Percentiles rank a stretch among this genome's conserved stretches.
phyloP scores from a whole-genome alignment of 2,888 invertebrate species.

The Dryocosmus kuriphilus region DNA sequence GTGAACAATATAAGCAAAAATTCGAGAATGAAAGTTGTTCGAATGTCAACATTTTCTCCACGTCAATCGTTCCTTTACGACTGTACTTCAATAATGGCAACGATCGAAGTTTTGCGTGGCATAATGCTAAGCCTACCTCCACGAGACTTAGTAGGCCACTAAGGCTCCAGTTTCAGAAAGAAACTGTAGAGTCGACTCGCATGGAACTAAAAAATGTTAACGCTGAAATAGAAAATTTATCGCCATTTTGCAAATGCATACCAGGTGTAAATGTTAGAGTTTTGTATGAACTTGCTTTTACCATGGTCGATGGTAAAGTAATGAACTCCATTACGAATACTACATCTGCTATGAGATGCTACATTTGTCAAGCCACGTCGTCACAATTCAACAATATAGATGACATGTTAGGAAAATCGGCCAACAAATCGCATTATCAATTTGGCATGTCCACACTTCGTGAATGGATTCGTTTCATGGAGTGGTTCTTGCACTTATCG shows the following conservation, averaged over 20 bases:
- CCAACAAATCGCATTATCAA: too few relatives aligned
- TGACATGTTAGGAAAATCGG: too few relatives aligned
- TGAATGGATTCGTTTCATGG: constrained; percentile 9
- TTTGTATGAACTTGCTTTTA: too few relatives aligned
- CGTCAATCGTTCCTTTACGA: not conserved
- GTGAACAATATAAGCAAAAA: too few relatives aligned
- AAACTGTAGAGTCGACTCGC: not conserved
- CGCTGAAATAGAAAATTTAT: too few relatives aligned
- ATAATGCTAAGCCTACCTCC: constrained; percentile 6
- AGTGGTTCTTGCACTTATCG: not conserved
- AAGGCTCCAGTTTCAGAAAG: not conserved
- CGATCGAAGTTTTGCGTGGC: not conserved
- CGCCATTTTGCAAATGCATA: not conserved
- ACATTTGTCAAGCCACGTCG: too few relatives aligned
- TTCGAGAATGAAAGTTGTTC: constrained; percentile 17
- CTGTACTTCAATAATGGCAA: not conserved
- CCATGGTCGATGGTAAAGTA: not conserved
- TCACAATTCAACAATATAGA: too few relatives aligned
- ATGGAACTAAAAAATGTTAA: not conserved
- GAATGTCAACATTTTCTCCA: not conserved
- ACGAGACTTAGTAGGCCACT: not conserved
- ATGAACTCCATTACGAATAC: not conserved
- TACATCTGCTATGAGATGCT: too few relatives aligned
- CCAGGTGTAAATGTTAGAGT: not conserved
- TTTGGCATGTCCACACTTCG: constrained; percentile 10